A percentile compares a stretch with the other conserved stretches of the same genome.
phyloP scores from a whole-genome alignment of 2,113 vertebrate genomes.

The Larimichthys crocea region DNA sequence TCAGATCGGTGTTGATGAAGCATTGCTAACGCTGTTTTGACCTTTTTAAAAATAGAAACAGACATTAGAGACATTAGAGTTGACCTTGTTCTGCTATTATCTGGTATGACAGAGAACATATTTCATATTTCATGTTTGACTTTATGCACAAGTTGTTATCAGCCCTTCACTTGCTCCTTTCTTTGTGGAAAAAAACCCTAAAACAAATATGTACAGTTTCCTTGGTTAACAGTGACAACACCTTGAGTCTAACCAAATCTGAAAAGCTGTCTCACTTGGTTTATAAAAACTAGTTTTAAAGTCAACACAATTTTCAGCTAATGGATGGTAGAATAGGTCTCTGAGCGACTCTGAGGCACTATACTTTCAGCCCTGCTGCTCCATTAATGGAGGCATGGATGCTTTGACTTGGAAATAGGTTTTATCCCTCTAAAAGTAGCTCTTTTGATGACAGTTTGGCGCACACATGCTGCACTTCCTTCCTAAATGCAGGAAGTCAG shows the following conservation, averaged over 20 bases:
- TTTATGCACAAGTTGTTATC: background rate
- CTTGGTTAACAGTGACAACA: conserved; percentile 18
- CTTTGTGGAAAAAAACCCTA: background rate
- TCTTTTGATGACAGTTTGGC: conserved; percentile 60
- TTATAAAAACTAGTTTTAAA: conserved; percentile 52
- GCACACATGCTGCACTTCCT: conserved; percentile 61
- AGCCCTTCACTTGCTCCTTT: background rate
- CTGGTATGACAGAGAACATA: background rate
- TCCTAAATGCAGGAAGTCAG: conserved; percentile 58
- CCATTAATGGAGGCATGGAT: conserved; percentile 59
- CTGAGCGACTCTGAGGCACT: conserved; percentile 48
- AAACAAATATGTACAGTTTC: background rate
- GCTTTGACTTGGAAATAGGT: conserved; percentile 64
- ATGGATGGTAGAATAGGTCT: conserved; percentile 63
- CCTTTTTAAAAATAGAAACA: conserved; percentile 61
- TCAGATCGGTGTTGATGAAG: conserved; percentile 33
- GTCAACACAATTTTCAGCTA: conserved; percentile 60
- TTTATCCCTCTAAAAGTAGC: conserved; percentile 65
- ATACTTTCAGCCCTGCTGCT: conserved; percentile 34
- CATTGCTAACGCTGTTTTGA: conserved; percentile 33
- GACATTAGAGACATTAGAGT: conserved; percentile 27
- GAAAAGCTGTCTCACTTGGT: conserved; percentile 46
- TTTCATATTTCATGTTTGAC: background rate
- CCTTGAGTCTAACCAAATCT: conserved; percentile 18
- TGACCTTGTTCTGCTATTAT: conserved; percentile 7